Evolutionary conservation across 2,797 vertebrate species (phyloP).

Genomic region (Leptodactylus fallax): DNA sequence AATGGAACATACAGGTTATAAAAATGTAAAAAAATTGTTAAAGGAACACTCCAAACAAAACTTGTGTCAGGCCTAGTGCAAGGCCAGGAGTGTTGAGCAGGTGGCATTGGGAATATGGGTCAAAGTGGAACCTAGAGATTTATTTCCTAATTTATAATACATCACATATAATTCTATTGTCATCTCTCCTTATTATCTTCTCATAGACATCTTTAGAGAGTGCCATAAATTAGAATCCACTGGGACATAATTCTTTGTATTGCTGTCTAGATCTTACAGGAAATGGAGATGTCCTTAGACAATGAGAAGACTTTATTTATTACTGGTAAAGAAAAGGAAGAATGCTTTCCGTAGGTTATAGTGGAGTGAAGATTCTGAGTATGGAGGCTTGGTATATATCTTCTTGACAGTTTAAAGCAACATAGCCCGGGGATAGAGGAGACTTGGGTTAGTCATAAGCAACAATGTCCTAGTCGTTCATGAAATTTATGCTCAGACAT

Average conservation of each 20-base stretch:
- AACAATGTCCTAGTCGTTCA: not conserved
- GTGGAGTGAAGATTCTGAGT: too few species aligned
- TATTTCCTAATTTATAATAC: not conserved
- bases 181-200: too few species aligned
- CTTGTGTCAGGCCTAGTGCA: too few species aligned
- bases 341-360: not conserved
- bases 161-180: not conserved
- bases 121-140: not conserved
- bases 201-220: not conserved
- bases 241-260: not conserved
- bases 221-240: not conserved
- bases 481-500: slow-evolving; percentile 18
- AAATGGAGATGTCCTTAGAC: not conserved
- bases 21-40: too few species aligned
- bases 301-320: not conserved
- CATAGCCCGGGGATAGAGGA: not conserved
- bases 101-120: not conserved
- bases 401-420: slow-evolving; percentile 17
- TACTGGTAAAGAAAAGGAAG: not conserved
- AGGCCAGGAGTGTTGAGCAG: not conserved
- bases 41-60: too few species aligned
- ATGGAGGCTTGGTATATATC: slow-evolving; percentile 12
- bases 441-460: not conserved
- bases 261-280: not conserved
- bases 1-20: too few species aligned